Base-by-base conservation (phyloP, 2,113 vertebrate genomes). In the Oreamnos americanus region DNA sequence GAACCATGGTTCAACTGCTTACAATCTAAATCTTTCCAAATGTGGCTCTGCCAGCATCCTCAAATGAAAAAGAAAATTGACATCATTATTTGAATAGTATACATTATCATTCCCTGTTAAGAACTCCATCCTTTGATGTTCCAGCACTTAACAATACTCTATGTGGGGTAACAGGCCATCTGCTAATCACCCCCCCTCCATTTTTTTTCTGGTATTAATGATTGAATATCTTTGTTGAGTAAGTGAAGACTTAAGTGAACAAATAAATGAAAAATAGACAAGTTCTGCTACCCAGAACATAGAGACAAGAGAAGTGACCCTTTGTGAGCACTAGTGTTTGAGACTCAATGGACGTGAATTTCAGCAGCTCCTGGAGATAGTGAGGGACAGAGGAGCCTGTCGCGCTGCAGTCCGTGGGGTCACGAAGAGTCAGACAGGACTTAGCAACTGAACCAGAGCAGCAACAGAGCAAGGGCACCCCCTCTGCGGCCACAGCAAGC, bases 371-470 rank as follows among this genome's bases (percentile, higher is more conserved):
- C 39, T 43, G 39, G 36, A 76, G 36, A 26, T 0, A 6, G 23
- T 14, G 23, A 43, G 9, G 71, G 71, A 43, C 36, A 26, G 71
- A 76, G 23, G 23, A 43, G 23, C 71, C 71, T 43, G 23, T 0
- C 0, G 23, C 1, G 5, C 36, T 43, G 36, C 3, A 7, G 12
- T 7, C 71, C 3, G 1, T 14, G 39, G 12, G 39, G 23, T 14
- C 13, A 11, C 36, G 26, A 14, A 43, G 39, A 26, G 23, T 2
- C 39, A 43, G 71, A 26, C 39, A 7, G 39, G 23, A 23, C 10
- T 6, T 12, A 19, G n/a, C 0, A 0, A 6, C 71, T 13, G 67
- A 13, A 11, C 21, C 13, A 13, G 10, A 3, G 11, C 21, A 13
- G 12, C 36, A 7, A 7, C 23, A 23, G 6, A 6, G 64, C 4